Conservation (phyloP, 2,797 vertebrate species). For the Tauraco hartlaubi region DNA sequence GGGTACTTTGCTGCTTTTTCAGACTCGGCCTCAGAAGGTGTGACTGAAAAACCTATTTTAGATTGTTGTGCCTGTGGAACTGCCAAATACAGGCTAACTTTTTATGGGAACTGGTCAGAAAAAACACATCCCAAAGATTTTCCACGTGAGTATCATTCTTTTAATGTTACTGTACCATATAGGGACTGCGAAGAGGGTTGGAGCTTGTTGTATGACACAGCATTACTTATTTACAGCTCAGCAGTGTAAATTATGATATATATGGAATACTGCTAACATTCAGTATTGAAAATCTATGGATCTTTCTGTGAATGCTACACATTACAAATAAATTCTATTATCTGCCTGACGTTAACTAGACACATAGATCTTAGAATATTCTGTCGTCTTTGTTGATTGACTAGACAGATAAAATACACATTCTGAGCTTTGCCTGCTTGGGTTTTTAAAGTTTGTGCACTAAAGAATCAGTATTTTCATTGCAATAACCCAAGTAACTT, state of each 20-base stretch:
- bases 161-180: not conserved
- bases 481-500: not conserved
- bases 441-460: not conserved
- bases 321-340: not conserved
- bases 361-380: not conserved
- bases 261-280: not conserved
- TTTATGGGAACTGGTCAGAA: conserved; percentile 98
- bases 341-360: not conserved
- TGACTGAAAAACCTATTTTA: conserved; percentile 85
- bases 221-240: not conserved
- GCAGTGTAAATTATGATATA: not conserved
- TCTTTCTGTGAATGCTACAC: not conserved
- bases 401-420: not conserved
- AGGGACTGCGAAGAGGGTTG: not conserved
- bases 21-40: conserved; percentile 84
- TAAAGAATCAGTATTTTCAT: not conserved
- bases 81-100: conserved; percentile 96
- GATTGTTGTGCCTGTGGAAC: conserved; percentile 97
- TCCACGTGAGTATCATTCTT: conserved; percentile 87
- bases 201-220: not conserved
- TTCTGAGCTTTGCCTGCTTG: not conserved
- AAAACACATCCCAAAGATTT: conserved; percentile 96
- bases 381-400: not conserved
- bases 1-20: conserved; percentile 19
- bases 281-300: not conserved